Evolutionary conservation across 2,113 vertebrate genomes (phyloP), one percentile per base, ranked within the genome.

Genomic region (Lamprologus speciosus): DNA sequence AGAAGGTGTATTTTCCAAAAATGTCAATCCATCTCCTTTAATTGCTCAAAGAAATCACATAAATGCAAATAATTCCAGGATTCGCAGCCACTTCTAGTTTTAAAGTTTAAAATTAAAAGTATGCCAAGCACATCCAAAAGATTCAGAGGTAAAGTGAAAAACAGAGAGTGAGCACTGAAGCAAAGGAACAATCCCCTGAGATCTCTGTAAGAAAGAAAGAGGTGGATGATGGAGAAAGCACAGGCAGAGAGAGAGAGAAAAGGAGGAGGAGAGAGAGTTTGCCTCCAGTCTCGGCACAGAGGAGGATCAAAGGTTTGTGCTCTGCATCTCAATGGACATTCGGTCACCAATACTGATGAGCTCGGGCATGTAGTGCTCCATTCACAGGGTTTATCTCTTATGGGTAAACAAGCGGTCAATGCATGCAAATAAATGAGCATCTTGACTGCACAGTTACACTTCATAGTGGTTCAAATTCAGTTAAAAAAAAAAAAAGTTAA

Each of bases 281-380:
- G 94, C 94, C 92, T 95, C 90, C 88, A 92, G 95, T 95, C 91
- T 91, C 92, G 58, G 92, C 88, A 93, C 93, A 85, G 93, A 92
- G 92, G 91, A 94, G 95, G 95, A 96, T 96, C 95, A 96, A 95
- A 96, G 95, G 93, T 92, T 94, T 95, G 93, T 94, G 94, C 91
- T 95, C 94, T 95, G 95, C 95, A 95, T 96, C 93, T 95, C 95
- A 96, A 95, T 95, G 90, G 94, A 91, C 92, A 89, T 90, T 93
- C 89, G 92, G 93, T 91, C 93, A 90, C 91, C 93, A 95, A 95
- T 94, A 94, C 95, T 95, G 94, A 95, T 94, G 94, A 94, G 94
- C 80, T 89, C 31, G 70, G 83, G 88, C 53, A 87, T 92, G 85
- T 94, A 90, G 85, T 93, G 93, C 93, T 92, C 87, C 88, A 91